Base-by-base conservation (phyloP, 23 tunicate species). In the Ascidia mentula region DNA sequence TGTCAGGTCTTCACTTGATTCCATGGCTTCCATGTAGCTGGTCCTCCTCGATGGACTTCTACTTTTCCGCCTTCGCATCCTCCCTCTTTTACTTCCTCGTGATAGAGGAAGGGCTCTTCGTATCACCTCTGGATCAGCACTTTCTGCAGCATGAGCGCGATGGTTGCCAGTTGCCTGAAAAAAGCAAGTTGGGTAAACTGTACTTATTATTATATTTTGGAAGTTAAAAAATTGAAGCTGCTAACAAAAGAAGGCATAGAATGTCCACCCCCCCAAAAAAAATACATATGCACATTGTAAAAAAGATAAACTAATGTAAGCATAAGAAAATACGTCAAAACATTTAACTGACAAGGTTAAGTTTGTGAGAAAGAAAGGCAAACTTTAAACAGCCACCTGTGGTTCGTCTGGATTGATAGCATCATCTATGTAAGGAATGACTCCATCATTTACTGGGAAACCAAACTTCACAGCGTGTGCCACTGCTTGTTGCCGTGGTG, bases 381-480 rank as follows among this genome's bases (percentile, higher is more conserved):
- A n/a, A n/a, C n/a, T n/a, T n/a, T n/a, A n/a, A n/a, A n/a, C n/a
- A n/a, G n/a, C n/a, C n/a, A 83, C 87, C 61, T 83, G 75, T 40
- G 59, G 38, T 31, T 77, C 87, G 33, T 80, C 79, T 13, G 90
- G 97, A 35, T 77, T 61, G 46, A 59, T 36, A 32, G 79, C 46
- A n/a, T 76, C 97, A 60, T 91, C 97, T 37, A 91, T 91, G 72
- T 46, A 91, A 7, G 97, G 97, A 72, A 91, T 91, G 6, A 74
- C 53, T 22, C 60, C 84, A 28, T 74, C 87, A 31, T 76, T 79
- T 17, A 28, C 79, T 17, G 85, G 37, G 20, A 65, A 75, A 18
- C 97, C 97, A 81, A 82, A 85, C 74, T 82, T 86, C 30, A 91
- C 97, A 59, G 90, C 97, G 60, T 77, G 79, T 8, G 90, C 97